Percentiles rank a stretch among this genome's conserved stretches.
Evolutionary conservation across 2,797 vertebrate genomes (phyloP).

Genomic region (Sparus aurata): DNA sequence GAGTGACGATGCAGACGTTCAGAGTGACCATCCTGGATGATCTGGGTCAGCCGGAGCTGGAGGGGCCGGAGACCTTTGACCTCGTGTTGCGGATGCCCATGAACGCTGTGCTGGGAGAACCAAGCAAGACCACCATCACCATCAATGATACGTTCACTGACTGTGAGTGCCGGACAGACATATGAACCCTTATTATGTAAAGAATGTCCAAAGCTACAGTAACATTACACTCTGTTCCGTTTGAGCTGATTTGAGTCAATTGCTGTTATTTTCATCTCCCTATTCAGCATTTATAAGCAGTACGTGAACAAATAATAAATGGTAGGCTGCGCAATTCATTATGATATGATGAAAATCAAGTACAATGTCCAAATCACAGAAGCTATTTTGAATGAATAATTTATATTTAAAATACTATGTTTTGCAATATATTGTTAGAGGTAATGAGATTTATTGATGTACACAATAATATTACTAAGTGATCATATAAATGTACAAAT

Average conservation of each 20-base stretch:
- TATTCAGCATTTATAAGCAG: background rate
- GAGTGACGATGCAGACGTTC: constrained; percentile 89
- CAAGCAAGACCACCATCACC: constrained; percentile 88
- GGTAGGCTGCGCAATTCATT: too few species aligned
- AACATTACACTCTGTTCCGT: background rate
- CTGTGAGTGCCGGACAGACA: constrained; percentile 75
- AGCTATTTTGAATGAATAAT: too few species aligned
- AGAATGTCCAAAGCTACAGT: background rate
- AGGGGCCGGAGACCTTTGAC: constrained; percentile 90
- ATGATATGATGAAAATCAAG: too few species aligned
- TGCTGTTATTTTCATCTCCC: background rate
- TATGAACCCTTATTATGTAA: background rate
- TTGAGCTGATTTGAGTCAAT: background rate
- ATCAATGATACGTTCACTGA: constrained; percentile 89
- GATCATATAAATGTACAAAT: background rate
- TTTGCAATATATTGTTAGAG: too few species aligned
- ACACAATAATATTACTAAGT: too few species aligned
- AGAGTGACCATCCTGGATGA: constrained; percentile 90
- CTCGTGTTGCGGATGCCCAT: constrained; percentile 88
- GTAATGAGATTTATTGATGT: too few species aligned
- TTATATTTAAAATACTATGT: too few species aligned
- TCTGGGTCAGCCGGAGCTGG: constrained; percentile 88
- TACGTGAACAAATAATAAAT: background rate
- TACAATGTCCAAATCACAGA: too few species aligned
- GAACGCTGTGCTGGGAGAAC: constrained; percentile 89